Percentiles rank a stretch among this genome's conserved stretches.
phyloP scores from a whole-genome alignment of 1,140 invertebrate genomes.

The Aporrectodea caliginosa region DNA sequence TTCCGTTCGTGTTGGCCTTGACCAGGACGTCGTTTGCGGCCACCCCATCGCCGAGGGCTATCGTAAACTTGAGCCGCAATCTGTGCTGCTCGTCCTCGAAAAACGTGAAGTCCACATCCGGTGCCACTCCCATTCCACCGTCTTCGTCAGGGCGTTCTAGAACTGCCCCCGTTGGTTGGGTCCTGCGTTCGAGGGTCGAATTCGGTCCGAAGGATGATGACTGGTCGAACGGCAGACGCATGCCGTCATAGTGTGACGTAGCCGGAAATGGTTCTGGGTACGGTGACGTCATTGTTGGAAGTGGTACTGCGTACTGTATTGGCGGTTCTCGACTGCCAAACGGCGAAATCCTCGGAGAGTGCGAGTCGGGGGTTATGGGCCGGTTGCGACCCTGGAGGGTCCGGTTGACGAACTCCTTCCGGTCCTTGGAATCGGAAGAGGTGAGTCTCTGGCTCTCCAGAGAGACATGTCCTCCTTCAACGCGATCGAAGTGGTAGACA shows the following conservation, averaged over 20 bases:
- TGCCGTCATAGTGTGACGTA: background rate
- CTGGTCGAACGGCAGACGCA: background rate
- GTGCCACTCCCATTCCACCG: background rate
- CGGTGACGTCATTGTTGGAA: background rate
- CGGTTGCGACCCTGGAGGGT: background rate
- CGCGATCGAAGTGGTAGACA: conserved; percentile 17
- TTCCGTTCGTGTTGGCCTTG: conserved; percentile 27
- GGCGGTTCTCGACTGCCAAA: background rate
- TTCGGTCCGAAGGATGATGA: background rate
- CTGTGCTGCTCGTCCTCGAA: conserved; percentile 7
- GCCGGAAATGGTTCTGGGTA: background rate
- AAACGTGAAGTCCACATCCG: conserved; percentile 20
- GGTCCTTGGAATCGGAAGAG: conserved; percentile 14
- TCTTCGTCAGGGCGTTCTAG: background rate
- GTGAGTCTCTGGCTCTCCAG: conserved; percentile 15
- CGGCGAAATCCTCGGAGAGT: background rate
- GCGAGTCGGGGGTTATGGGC: too few species aligned
- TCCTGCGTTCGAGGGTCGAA: background rate
- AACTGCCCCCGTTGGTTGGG: too few species aligned
- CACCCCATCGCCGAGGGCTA: conserved; percentile 14
- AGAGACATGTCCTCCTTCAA: conserved; percentile 10
- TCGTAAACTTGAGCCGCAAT: conserved; percentile 2
- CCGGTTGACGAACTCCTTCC: conserved; percentile 15
- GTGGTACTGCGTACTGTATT: background rate
- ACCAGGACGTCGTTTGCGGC: conserved; percentile 20